phyloP scores from a whole-genome alignment of 2,888 invertebrate genomes.

The Thyatira batis region DNA sequence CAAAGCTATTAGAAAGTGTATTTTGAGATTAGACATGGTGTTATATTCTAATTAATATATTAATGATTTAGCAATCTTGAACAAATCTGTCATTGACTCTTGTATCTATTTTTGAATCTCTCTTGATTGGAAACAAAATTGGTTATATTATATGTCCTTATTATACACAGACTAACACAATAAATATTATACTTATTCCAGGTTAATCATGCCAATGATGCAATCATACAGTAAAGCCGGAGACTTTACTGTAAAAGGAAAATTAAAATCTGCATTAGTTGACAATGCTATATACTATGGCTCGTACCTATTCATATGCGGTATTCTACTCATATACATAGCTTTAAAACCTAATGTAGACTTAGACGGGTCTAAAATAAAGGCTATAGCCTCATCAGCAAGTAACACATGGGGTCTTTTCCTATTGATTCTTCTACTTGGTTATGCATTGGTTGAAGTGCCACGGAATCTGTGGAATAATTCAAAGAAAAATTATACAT shows the following conservation, averaged over 20 bases:
- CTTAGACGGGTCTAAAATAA: conserved; percentile 95
- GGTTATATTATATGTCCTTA: too few relatives aligned
- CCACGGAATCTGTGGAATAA: conserved; percentile 95
- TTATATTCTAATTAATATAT: too few relatives aligned
- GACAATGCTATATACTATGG: conserved; percentile 99
- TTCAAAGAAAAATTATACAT: conserved; percentile 91
- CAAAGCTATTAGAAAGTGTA: too few relatives aligned
- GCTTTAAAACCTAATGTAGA: conserved; percentile 94
- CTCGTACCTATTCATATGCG: conserved; percentile 96
- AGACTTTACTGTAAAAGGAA: conserved; percentile 97
- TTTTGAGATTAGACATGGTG: too few relatives aligned
- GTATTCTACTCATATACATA: conserved; percentile 96
- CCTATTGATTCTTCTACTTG: conserved; percentile 93
- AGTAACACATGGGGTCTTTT: conserved; percentile 99
- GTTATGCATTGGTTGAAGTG: conserved; percentile 98
- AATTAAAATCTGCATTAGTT: conserved; percentile 95
- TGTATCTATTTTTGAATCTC: too few relatives aligned
- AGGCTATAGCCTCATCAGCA: conserved; percentile 98
- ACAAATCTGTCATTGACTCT: too few relatives aligned
- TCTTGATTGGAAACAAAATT: too few relatives aligned
- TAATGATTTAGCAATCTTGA: too few relatives aligned
- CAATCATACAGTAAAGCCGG: conserved; percentile 99
- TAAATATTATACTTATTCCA: conserved; percentile 57
- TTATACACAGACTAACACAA: background rate
- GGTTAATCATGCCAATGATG: conserved; percentile 98